These are phyloP conservation scores for Cololabis saira DNA, from an alignment of 2,113 vertebrate species.

Conservation along the genomic window DNA sequence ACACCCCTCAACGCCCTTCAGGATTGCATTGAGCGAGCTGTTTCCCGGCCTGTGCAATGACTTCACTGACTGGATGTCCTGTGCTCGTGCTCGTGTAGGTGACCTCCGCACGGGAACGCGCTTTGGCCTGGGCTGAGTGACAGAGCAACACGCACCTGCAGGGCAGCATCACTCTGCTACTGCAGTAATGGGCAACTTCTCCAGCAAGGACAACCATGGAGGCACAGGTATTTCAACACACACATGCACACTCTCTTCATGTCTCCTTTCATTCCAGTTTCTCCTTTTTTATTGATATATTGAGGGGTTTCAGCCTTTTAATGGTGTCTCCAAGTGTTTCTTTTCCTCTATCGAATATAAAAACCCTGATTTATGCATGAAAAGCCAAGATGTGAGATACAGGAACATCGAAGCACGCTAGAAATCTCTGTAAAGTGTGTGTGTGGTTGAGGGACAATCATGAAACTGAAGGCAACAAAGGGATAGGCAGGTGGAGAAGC, in stretches of 20 bases:
- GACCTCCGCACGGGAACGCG: constrained; percentile 10
- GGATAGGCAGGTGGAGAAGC: constrained; percentile 34
- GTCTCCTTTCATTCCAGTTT: not conserved
- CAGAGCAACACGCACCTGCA: constrained; percentile 50
- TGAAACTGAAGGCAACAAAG: constrained; percentile 48
- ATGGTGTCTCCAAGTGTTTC: not conserved
- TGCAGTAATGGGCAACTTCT: constrained; percentile 81
- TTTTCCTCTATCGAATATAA: not conserved
- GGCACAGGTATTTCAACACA: constrained; percentile 69
- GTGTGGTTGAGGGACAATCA: constrained; percentile 16
- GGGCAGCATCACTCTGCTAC: constrained; percentile 40
- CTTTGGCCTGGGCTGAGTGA: constrained; percentile 34
- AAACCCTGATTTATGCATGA: not conserved
- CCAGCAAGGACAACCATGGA: constrained; percentile 78
- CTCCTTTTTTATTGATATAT: not conserved
- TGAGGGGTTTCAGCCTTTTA: not conserved
- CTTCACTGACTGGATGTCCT: constrained; percentile 21
- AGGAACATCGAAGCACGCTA: not conserved
- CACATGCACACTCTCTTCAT: not conserved
- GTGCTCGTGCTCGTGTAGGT: constrained; percentile 38
- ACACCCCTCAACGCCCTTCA: not conserved
- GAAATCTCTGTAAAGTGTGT: constrained; percentile 9
- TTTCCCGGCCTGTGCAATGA: constrained; percentile 14
- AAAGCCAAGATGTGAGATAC: not conserved
- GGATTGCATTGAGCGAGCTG: not conserved